phyloP scores from a whole-genome alignment of 2,888 invertebrate genomes.

The Anarsia innoxiella region DNA sequence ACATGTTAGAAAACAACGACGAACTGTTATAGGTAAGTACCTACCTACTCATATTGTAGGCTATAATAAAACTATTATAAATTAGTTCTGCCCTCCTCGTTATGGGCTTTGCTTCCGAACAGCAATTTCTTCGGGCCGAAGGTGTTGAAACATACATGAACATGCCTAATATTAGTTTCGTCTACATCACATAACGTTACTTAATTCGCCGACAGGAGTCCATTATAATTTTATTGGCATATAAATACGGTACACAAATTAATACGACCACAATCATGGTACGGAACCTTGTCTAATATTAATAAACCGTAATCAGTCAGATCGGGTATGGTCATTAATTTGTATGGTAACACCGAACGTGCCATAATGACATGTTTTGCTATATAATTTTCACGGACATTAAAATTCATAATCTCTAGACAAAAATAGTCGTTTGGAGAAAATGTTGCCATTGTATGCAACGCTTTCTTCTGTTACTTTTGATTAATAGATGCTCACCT shows the following conservation, averaged over 20 bases:
- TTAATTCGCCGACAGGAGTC: slow-evolving; percentile 41
- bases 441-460: background rate
- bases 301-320: background rate
- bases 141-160: no score
- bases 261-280: slow-evolving; percentile 21
- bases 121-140: no score
- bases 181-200: slow-evolving; percentile 50
- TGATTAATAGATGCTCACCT: no score
- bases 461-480: no score
- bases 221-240: slow-evolving; percentile 40
- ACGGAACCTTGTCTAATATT: slow-evolving; percentile 8
- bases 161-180: no score
- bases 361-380: background rate
- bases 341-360: background rate
- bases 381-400: slow-evolving; percentile 4
- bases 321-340: background rate
- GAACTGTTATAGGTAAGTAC: no score
- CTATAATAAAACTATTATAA: no score
- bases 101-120: no score
- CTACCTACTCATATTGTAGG: no score
- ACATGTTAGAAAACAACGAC: no score
- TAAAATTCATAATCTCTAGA: background rate
- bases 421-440: background rate
- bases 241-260: slow-evolving; percentile 33
- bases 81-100: no score